Evolutionary conservation across 2,888 invertebrate species (phyloP), one percentile per base, ranked within the genome.

Genomic region (Microplitis deprimator): DNA sequence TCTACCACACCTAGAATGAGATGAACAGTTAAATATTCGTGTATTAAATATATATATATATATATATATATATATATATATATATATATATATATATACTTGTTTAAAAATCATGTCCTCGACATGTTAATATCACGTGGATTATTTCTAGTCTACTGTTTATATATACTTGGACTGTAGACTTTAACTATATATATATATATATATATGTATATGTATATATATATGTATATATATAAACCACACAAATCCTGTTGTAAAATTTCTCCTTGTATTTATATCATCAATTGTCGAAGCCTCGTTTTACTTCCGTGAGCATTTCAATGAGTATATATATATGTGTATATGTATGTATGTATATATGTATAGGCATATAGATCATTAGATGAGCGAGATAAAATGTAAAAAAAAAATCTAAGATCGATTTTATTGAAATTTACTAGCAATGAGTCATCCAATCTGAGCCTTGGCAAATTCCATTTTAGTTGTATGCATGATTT

Each of bases 211-310:
- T 20, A 20, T 1, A 20, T 20, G 20, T 20, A 20, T 20, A 20
- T 29, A 29, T 29, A 29, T 29, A 4, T 29, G 4, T 29, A 29
- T 50, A 39, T 72, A 61, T 16, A 17, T 40, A 40, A 1, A 17
- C 29, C 10, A 17, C 10, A 50, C 29, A n/a, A 40, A 40, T 16
- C 38, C 67, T 65, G 74, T 80, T 79, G 78, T 76, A 77, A 80
- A 79, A 80, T 71, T 71, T 69, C 16, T 62, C 75, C 75, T 77
- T 76, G 75, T 77, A 70, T 40, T 68, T 40, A 76, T 75, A 73
- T 74, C 73, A 76, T 39, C 65, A 79, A 77, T 80, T 72, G 75
- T 71, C 75, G 77, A 77, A 80, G 69, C 77, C 75, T 79, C 73
- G 79, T 77, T 50, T 50, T 77, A 80, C 75, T 75, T 80, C 71